Base-by-base conservation (phyloP, 2,888 invertebrate genomes). In the Brenthis ino region DNA sequence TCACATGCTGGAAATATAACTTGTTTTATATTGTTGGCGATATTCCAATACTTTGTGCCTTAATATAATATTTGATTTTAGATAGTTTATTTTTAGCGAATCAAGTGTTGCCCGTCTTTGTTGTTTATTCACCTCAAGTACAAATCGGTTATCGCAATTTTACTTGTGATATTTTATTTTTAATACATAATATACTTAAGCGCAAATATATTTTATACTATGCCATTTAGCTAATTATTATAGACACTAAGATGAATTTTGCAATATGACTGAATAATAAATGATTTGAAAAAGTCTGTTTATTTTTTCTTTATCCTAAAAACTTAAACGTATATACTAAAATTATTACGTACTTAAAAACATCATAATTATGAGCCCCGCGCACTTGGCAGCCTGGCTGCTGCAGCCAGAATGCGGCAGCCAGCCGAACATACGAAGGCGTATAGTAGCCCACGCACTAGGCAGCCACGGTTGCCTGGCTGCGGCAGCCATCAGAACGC, bases 141-240 rank as follows among this genome's bases (percentile, higher is more conserved):
- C 90, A 90, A 90, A 89, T 83, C 77, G 76, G 79, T 85, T 83
- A 84, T 83, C 79, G 77, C 83, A 81, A 81, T 79, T 75, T 78
- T 73, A 71, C 75, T 82, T 81, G 82, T 81, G 81, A 81, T 84
- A 82, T 78, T 78, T 75, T 73, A 71, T 67, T 77, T 76, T 57
- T 43, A 28, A 28, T 28, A 28, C 28, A 28, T 28, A 66, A 72
- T 79, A 78, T 78, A 61, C 80, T 71, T 79, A 73, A 65, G 50
- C 64, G 54, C 64, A 60, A 68, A 67, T 68, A 68, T 65, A 67
- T 70, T 65, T 70, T 70, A 68, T 70, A 64, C 43, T 68, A 72
- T 43, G 61, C 55, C 70, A 66, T 70, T 68, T 66, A 56, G 61
- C 53, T 53, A 33, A 54, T 20, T 63, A 53, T 63, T 53, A 28